These are phyloP conservation scores for Acanthurus leucopareius DNA, from an alignment of 2,797 vertebrate genomes.

Conservation along the genomic window DNA sequence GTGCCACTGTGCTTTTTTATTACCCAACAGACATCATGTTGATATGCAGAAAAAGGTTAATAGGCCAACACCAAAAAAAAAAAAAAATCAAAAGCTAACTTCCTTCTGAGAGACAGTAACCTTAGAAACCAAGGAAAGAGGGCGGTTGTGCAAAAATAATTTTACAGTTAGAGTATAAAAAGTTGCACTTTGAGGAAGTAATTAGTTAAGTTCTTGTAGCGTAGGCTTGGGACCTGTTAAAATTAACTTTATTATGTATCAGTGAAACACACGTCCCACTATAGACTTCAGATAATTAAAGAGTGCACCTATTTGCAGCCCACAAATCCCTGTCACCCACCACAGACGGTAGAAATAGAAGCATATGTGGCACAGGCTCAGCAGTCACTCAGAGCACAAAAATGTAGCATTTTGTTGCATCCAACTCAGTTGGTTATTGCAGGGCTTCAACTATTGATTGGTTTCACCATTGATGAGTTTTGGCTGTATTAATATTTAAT, in stretches of 20 bases:
- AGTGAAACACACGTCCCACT: slow-evolving; percentile 52
- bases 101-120: slow-evolving; percentile 33
- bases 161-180: slow-evolving; percentile 18
- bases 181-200: slow-evolving; percentile 37
- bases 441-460: slow-evolving; percentile 3
- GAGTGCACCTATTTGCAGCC: slow-evolving; percentile 55
- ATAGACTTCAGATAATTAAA: slow-evolving; percentile 67
- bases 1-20: neutral
- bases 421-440: neutral
- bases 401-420: neutral
- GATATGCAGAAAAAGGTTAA: slow-evolving; percentile 13
- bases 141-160: slow-evolving; percentile 42
- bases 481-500: neutral
- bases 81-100: slow-evolving; percentile 3
- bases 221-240: slow-evolving; percentile 37
- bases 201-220: slow-evolving; percentile 41
- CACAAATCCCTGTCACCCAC: slow-evolving; percentile 32
- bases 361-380: slow-evolving; percentile 40
- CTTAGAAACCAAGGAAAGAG: slow-evolving; percentile 50
- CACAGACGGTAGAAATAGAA: slow-evolving; percentile 44
- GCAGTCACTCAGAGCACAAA: slow-evolving; percentile 8
- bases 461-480: neutral
- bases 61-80: neutral
- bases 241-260: slow-evolving; percentile 54
- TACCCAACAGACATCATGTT: slow-evolving; percentile 15